A percentile compares a stretch with the other conserved stretches of the same genome.
Evolutionary conservation across 2,797 vertebrate genomes (phyloP).

Genomic region (Channa striata): DNA sequence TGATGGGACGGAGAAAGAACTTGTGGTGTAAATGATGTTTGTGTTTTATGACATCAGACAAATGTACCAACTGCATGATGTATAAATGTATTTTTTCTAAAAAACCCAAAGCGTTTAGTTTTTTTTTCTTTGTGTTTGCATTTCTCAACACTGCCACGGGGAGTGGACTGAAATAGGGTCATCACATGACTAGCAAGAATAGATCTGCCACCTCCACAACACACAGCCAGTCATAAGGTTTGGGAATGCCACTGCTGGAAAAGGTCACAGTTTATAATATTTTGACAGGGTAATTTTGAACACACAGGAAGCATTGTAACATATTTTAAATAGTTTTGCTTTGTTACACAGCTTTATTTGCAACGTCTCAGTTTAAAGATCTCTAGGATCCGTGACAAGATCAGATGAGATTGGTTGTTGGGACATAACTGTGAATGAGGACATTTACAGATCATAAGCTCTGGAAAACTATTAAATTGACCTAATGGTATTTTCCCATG

Average conservation of each 20-base stretch:
- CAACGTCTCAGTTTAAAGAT: too few relatives aligned
- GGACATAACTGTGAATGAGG: too few relatives aligned
- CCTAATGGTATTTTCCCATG: too few relatives aligned
- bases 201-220: constrained; percentile 32
- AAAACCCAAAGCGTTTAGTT: background rate
- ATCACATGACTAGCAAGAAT: constrained; percentile 73
- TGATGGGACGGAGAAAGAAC: constrained; percentile 19
- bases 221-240: background rate
- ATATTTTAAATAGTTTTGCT: too few relatives aligned
- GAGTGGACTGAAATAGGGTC: constrained; percentile 54
- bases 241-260: constrained; percentile 13
- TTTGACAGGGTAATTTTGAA: too few relatives aligned
- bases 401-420: too few relatives aligned
- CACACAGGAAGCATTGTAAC: too few relatives aligned
- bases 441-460: too few relatives aligned
- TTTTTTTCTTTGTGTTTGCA: constrained; percentile 8
- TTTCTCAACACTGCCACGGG: constrained; percentile 16
- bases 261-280: constrained; percentile 11
- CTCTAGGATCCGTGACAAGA: too few relatives aligned
- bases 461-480: too few relatives aligned
- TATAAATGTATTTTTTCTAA: constrained; percentile 85
- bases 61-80: constrained; percentile 80
- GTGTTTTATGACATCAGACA: constrained; percentile 57
- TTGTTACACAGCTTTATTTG: too few relatives aligned
- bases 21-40: constrained; percentile 57